Evolutionary conservation across 2,113 vertebrate genomes (phyloP).

Genomic region (Haemorhous mexicanus): DNA sequence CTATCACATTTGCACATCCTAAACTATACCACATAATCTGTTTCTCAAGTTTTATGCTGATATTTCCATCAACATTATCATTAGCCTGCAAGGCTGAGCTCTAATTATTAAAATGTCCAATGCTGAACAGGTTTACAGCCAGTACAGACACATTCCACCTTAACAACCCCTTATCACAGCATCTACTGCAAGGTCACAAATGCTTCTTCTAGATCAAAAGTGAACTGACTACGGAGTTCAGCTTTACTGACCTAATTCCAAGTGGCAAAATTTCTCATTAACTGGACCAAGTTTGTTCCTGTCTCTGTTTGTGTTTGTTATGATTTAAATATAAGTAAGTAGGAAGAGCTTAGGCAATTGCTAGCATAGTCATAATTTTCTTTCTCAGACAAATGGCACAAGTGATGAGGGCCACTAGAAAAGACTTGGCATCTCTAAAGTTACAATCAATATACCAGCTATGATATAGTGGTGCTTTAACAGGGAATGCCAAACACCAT

Average conservation of each 20-base stretch:
- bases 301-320: neutral
- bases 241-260: neutral
- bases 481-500: neutral
- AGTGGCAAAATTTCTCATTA: neutral
- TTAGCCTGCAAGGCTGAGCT: neutral
- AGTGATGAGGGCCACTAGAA: neutral
- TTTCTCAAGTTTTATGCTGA: neutral
- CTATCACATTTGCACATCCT: neutral
- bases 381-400: neutral
- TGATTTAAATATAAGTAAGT: neutral
- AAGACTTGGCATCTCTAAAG: neutral
- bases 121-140: neutral
- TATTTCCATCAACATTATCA: neutral
- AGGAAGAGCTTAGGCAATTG: neutral
- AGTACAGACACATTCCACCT: neutral
- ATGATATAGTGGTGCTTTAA: neutral
- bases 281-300: neutral
- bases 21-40: neutral
- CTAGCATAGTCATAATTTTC: neutral
- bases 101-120: neutral
- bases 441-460: neutral
- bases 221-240: neutral
- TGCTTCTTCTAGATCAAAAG: neutral
- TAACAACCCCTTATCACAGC: neutral
- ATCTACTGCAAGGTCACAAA: neutral